Percentiles rank a stretch among this genome's conserved stretches.
Conservation (phyloP, 2,797 vertebrate genomes). For the Gobio occitaniae region DNA sequence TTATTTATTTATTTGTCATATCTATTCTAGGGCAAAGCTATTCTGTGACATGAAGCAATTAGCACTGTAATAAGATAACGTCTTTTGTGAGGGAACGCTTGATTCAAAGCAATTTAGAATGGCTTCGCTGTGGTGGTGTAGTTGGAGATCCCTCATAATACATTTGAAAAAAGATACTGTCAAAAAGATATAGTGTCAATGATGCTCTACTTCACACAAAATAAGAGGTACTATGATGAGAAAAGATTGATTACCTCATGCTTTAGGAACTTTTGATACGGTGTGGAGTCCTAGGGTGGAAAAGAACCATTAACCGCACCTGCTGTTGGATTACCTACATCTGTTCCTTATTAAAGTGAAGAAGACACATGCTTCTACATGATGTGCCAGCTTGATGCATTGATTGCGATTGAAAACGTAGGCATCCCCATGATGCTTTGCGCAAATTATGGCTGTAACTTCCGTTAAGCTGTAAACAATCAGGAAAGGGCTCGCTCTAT, state of each 20-base stretch:
- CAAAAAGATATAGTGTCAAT: constrained; percentile 11
- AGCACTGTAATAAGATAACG: constrained; percentile 48
- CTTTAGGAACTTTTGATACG: constrained; percentile 21
- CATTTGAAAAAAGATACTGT: background rate
- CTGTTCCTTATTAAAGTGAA: constrained; percentile 37
- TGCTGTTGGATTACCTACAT: constrained; percentile 42
- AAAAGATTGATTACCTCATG: constrained; percentile 27
- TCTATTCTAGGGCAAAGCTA: constrained; percentile 41
- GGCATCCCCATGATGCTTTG: too few species aligned
- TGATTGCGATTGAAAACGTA: background rate
- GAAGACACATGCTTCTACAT: constrained; percentile 27
- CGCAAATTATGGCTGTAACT: too few species aligned
- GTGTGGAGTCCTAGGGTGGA: constrained; percentile 20
- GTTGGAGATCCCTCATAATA: background rate
- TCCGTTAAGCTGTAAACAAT: too few species aligned
- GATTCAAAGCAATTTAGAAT: constrained; percentile 14
- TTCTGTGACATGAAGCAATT: constrained; percentile 38
- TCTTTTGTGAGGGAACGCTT: constrained; percentile 25
- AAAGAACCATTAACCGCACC: constrained; percentile 34
- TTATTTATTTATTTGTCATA: constrained; percentile 32
- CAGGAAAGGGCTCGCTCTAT: too few species aligned
- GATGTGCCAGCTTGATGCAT: constrained; percentile 34
- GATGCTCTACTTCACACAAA: constrained; percentile 25
- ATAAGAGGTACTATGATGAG: constrained; percentile 6
- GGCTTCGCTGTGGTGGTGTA: background rate